phyloP scores from a whole-genome alignment of 2,888 invertebrate species.

The Patella caerulea region DNA sequence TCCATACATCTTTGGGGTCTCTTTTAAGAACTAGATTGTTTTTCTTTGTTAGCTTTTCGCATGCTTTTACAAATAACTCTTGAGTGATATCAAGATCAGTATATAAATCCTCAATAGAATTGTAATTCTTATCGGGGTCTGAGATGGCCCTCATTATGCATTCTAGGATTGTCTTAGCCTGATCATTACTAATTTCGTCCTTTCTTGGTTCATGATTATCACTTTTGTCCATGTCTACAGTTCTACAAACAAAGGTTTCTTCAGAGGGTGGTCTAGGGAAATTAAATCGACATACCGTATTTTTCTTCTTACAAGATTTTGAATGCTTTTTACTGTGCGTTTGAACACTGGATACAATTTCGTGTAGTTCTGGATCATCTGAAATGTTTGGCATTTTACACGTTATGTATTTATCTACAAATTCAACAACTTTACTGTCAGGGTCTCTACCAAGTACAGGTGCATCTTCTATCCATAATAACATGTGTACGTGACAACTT shows the following conservation, averaged over 20 bases:
- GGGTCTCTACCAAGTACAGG: constrained; percentile 32
- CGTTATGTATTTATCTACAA: constrained; percentile 32
- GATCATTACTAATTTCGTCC: background rate
- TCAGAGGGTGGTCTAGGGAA: constrained; percentile 18
- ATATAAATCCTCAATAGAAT: background rate
- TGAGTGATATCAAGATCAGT: background rate
- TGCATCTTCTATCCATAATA: constrained; percentile 42
- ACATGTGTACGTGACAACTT: constrained; percentile 43
- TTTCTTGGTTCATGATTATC: background rate
- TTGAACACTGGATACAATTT: constrained; percentile 24
- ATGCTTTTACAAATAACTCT: background rate
- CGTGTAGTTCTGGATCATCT: constrained; percentile 20
- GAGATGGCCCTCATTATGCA: background rate
- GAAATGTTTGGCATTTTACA: constrained; percentile 30
- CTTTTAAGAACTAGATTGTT: constrained; percentile 1
- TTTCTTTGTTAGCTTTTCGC: background rate
- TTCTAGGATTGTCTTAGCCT: background rate
- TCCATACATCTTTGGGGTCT: constrained; percentile 17
- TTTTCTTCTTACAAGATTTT: constrained; percentile 32
- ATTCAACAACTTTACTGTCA: constrained; percentile 32
- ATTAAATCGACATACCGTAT: constrained; percentile 29
- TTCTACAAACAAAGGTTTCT: background rate
- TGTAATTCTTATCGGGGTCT: background rate
- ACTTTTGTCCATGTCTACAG: constrained; percentile 13
- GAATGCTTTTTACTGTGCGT: constrained; percentile 30